A percentile compares a stretch with the other conserved stretches of the same genome.
Conservation (phyloP, 2,888 invertebrate genomes). For the Agrilus biguttatus region DNA sequence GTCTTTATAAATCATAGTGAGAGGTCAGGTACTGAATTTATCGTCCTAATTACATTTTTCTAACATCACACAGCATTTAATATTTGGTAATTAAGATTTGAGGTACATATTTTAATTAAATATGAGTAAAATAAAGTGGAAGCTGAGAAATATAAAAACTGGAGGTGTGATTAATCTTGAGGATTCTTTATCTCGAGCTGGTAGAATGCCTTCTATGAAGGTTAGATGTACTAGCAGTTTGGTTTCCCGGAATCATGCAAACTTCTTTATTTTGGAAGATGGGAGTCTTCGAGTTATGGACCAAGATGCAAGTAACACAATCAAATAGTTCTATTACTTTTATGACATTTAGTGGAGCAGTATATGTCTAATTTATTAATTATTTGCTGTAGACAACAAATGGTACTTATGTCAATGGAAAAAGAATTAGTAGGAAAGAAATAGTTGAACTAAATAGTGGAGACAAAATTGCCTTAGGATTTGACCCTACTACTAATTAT, state of each 20-base stretch:
- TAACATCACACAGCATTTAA: too few species aligned
- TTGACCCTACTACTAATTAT: not conserved
- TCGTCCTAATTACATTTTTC: too few species aligned
- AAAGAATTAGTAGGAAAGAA: constrained; percentile 26
- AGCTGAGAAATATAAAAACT: constrained; percentile 4
- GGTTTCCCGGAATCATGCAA: constrained; percentile 13
- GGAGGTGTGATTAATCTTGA: constrained; percentile 1
- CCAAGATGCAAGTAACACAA: constrained; percentile 8
- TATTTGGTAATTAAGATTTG: too few species aligned
- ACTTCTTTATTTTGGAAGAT: constrained; percentile 5
- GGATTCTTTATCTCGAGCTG: constrained; percentile 5
- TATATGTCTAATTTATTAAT: constrained; percentile 10
- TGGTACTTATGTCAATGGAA: constrained; percentile 40
- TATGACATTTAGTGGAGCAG: not conserved
- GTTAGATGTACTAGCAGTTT: constrained; percentile 6
- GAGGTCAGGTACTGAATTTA: too few species aligned
- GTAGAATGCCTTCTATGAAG: constrained; percentile 6
- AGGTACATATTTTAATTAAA: too few species aligned
- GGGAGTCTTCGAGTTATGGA: constrained; percentile 9
- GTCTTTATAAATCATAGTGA: too few species aligned
- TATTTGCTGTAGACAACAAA: constrained; percentile 38
- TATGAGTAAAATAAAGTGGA: constrained; percentile 1
- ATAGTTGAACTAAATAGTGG: constrained; percentile 28
- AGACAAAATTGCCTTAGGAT: constrained; percentile 41
- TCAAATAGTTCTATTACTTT: not conserved